phyloP scores from a whole-genome alignment of 2,888 invertebrate species.

The Stenurella melanura region DNA sequence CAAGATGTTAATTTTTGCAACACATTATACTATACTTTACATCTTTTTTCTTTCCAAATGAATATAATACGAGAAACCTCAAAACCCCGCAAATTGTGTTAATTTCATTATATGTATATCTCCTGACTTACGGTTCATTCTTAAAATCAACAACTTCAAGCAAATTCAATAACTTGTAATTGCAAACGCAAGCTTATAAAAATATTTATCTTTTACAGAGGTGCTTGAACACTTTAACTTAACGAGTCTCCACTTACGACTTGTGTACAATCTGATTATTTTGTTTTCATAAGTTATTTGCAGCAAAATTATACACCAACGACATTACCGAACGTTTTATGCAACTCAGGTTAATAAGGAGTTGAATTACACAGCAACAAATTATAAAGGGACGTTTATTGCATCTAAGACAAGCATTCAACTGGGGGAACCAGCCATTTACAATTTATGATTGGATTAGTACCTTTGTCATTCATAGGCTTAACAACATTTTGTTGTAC shows the following conservation, averaged over 20 bases:
- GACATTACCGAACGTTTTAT: neutral
- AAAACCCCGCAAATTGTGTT: neutral
- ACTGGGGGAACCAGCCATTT: too few species aligned
- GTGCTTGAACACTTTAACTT: neutral
- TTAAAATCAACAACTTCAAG: constrained; percentile 7
- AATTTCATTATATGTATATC: constrained; percentile 13
- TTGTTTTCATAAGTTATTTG: constrained; percentile 4
- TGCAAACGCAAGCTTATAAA: constrained; percentile 1
- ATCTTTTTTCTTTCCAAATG: neutral
- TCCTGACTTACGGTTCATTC: constrained; percentile 10
- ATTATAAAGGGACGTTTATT: too few species aligned
- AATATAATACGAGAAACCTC: neutral
- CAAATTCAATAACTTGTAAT: neutral
- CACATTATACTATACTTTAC: neutral
- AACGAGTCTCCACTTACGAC: constrained; percentile 6
- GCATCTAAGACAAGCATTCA: too few species aligned
- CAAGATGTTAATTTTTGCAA: neutral
- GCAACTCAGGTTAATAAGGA: neutral
- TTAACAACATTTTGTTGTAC: too few species aligned
- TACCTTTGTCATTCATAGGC: too few species aligned
- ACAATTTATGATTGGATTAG: too few species aligned
- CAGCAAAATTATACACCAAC: neutral
- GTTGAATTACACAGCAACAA: neutral
- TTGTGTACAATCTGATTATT: neutral
- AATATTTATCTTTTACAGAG: constrained; percentile 7